Percentiles rank a stretch among this genome's conserved stretches.
Evolutionary conservation across 2,888 invertebrate species (phyloP).

Genomic region (Hypolimnas misippus): DNA sequence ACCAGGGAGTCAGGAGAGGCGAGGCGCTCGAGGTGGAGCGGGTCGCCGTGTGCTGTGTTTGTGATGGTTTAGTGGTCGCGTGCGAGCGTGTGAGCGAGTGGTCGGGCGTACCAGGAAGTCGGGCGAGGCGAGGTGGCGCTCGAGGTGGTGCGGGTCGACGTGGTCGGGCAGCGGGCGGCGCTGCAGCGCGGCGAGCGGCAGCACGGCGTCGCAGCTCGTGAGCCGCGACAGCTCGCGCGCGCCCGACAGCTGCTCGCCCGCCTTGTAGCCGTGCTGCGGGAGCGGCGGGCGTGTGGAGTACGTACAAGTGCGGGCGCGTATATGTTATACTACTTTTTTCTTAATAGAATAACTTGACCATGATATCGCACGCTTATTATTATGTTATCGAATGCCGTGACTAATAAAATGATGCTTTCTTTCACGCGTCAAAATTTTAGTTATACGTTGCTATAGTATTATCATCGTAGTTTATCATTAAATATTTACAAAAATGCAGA

Average conservation of each 20-base stretch:
- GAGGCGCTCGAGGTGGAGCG: background rate
- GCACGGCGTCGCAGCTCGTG: slow-evolving; percentile 80
- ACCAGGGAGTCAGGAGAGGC: background rate
- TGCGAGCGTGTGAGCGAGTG: background rate
- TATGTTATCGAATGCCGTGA: no score
- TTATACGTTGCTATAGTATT: no score
- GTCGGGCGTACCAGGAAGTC: slow-evolving; percentile 87
- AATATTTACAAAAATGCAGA: no score
- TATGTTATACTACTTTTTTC: no score
- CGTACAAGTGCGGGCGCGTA: background rate
- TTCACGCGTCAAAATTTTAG: no score
- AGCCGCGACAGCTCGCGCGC: slow-evolving; percentile 89
- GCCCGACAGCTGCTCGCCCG: slow-evolving; percentile 85
- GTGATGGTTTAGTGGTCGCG: no score
- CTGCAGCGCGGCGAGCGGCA: slow-evolving; percentile 90
- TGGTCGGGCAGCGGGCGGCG: slow-evolving; percentile 95
- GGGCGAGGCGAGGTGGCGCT: slow-evolving; percentile 91
- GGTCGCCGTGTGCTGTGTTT: background rate
- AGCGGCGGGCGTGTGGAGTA: background rate
- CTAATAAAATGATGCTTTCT: no score
- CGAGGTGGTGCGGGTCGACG: slow-evolving; percentile 94
- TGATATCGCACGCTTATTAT: no score
- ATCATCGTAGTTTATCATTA: no score
- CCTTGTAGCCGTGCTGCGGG: slow-evolving; percentile 86
- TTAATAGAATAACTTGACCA: no score